Percentiles rank a stretch among this genome's conserved stretches.
These are phyloP conservation scores for Chamaetylas fuelleborni DNA, from an alignment of 2,113 vertebrate species.

Conservation along the genomic window DNA sequence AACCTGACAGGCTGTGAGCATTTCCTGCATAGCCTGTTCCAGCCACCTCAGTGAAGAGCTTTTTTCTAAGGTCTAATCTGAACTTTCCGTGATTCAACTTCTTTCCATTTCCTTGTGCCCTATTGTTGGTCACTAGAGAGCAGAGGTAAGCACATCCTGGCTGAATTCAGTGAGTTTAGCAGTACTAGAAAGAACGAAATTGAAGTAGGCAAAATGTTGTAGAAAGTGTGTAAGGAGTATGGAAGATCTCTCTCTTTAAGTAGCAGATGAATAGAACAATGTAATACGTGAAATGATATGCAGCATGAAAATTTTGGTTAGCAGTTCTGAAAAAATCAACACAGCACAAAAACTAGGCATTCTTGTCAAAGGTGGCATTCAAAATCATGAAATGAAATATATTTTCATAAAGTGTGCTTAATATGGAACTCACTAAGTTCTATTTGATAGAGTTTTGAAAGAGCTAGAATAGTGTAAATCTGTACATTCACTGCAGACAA, in stretches of 20 bases:
- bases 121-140: not conserved
- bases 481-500: not conserved
- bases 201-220: not conserved
- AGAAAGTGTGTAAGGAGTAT: not conserved
- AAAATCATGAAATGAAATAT: not conserved
- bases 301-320: not conserved
- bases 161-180: not conserved
- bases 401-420: not conserved
- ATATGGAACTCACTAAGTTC: not conserved
- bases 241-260: not conserved
- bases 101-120: accelerated
- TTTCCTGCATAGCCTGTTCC: not conserved
- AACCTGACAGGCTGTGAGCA: not conserved
- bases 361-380: not conserved
- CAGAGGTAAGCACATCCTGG: not conserved
- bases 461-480: not conserved
- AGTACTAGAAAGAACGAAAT: not conserved
- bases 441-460: not conserved
- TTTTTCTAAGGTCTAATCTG: not conserved
- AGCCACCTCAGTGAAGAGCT: not conserved
- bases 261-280: not conserved
- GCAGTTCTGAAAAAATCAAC: not conserved
- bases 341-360: not conserved
- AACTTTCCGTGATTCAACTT: not conserved
- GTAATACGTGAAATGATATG: not conserved